Conservation (phyloP, 2,888 invertebrate genomes). For the Atethmia centrago region DNA sequence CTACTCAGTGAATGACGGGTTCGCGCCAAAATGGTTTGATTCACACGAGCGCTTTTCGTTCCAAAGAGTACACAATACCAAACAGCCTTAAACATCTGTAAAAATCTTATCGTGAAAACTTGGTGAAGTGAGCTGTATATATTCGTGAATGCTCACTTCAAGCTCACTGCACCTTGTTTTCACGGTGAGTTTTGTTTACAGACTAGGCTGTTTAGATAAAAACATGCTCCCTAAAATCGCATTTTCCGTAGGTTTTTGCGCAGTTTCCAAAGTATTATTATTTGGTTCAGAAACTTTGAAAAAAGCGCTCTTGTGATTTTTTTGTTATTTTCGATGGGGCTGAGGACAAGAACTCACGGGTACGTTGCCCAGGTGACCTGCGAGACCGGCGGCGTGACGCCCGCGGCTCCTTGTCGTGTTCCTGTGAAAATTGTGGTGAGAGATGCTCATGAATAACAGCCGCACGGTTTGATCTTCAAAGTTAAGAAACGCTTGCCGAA, state of each 20-base stretch:
- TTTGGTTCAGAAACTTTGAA: background rate
- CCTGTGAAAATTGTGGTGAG: constrained; percentile 9
- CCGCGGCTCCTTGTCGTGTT: background rate
- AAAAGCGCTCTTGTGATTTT: constrained; percentile 1
- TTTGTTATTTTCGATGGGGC: background rate
- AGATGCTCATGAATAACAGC: background rate
- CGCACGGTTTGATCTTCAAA: background rate
- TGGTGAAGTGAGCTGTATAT: too few species aligned
- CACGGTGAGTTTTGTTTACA: too few species aligned
- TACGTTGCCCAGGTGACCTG: background rate
- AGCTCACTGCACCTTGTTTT: too few species aligned
- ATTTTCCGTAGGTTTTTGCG: too few species aligned
- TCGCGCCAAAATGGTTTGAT: background rate
- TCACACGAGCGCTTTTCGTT: background rate
- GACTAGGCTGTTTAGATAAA: too few species aligned
- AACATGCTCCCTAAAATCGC: too few species aligned
- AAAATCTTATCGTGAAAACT: too few species aligned
- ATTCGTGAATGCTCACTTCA: too few species aligned
- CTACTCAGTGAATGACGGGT: constrained; percentile 6
- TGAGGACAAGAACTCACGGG: constrained; percentile 13
- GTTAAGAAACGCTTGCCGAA: background rate
- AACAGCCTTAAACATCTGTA: background rate
- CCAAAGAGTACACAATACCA: background rate
- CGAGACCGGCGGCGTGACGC: background rate
- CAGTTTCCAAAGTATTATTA: background rate